Base-by-base conservation (phyloP, 2,113 vertebrate species). In the Strix uralensis region DNA sequence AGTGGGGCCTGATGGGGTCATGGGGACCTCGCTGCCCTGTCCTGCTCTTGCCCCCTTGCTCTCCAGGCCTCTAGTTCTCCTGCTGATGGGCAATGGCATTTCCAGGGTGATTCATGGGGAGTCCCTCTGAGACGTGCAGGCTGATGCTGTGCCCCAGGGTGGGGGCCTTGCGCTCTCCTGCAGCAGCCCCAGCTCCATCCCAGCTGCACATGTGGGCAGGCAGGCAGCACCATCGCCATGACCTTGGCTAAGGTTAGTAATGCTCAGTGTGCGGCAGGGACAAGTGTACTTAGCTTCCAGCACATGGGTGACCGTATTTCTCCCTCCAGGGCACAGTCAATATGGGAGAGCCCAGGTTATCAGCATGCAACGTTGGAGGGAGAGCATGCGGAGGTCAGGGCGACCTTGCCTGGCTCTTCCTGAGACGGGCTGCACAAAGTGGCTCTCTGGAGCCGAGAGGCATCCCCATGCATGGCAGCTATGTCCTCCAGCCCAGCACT, bases 381-480 rank as follows among this genome's bases (percentile, higher is more conserved):
- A 78, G 44, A 54, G 38, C 30, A 2, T 4, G 23, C 29, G 73
- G 81, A 95, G 92, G 94, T 92, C 83, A 70, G 51, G 40, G 54
- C 66, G 94, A 96, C 97, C 92, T 97, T 97, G 83, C 20, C 88
- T 52, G 52, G 7, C 55, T 51, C 47, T 69, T 74, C 25, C 55
- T 2, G 13, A 40, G 52, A 67, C 80, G 9, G 17, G 51, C 62
- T 88, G 90, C 67, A 59, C 42, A 20, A 34, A 92, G 86, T 27
- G 29, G 54, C 58, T 94, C 65, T 57, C 29, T 30, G 52, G 58
- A 86, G 90, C 49, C 42, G n/a, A 73, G 40, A 70, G 46, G 23
- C 12, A 61, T 42, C 40, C 67, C 78, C 13, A 3, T 44, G 34
- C 17, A 13, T 2, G 30, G 54, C 30, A 81, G 34, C 15, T 0